Percentiles rank a stretch among this genome's conserved stretches.
phyloP scores from a whole-genome alignment of 2,797 vertebrate species.

The Iguana delicatissima region DNA sequence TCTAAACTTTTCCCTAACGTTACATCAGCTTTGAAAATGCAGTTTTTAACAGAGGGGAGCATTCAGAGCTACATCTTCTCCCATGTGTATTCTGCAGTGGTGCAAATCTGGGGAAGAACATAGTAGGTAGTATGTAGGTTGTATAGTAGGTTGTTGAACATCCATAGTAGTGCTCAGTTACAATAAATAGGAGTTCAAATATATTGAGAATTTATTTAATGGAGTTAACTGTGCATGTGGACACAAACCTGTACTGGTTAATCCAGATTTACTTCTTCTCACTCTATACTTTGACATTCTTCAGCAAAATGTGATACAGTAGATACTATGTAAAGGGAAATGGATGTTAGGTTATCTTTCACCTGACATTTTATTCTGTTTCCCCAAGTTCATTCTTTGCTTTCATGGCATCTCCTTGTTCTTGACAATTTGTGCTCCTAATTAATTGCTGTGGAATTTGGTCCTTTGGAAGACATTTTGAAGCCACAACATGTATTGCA shows the following conservation, averaged over 20 bases:
- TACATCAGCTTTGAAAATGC: background rate
- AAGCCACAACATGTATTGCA: background rate
- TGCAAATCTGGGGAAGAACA: background rate
- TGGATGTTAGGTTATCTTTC: conserved; percentile 15
- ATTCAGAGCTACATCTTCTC: background rate
- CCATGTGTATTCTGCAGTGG: background rate
- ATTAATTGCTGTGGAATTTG: background rate
- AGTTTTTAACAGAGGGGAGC: background rate
- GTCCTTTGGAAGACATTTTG: conserved; percentile 32
- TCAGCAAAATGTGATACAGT: conserved; percentile 36
- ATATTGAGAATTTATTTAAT: background rate
- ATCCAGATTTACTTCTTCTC: conserved; percentile 32
- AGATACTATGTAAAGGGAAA: background rate
- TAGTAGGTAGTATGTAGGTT: background rate
- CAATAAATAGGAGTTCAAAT: background rate
- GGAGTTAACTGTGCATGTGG: background rate
- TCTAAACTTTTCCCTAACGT: background rate
- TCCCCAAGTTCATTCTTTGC: conserved; percentile 9
- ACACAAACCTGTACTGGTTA: background rate
- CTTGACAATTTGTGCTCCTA: background rate
- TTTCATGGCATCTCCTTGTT: background rate
- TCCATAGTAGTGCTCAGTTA: background rate
- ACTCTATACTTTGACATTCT: conserved; percentile 21
- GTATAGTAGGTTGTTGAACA: background rate
- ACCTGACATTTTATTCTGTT: background rate